Conservation (phyloP, 2,797 vertebrate species). For the Amazonetta brasiliensis region DNA sequence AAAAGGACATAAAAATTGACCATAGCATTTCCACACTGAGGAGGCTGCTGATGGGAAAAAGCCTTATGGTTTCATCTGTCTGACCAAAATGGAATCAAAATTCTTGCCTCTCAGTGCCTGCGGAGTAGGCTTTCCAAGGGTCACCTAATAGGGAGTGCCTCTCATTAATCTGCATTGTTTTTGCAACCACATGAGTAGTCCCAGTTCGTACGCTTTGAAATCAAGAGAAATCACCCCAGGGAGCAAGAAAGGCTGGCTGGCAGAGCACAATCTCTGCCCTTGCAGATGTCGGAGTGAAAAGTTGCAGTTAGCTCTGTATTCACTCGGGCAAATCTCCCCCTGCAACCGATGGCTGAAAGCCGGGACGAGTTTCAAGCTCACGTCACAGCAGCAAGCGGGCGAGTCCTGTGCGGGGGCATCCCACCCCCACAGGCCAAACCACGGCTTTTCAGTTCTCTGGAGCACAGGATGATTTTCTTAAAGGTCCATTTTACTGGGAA, state of each 20-base stretch:
- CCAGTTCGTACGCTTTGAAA: not conserved
- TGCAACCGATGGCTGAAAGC: not conserved
- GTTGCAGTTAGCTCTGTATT: not conserved
- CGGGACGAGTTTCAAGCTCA: not conserved
- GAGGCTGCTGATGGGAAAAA: not conserved
- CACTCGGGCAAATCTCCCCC: not conserved
- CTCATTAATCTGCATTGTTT: slow-evolving; percentile 33
- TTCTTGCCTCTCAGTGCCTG: not conserved
- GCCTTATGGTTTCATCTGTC: not conserved
- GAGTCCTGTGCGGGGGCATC: not conserved
- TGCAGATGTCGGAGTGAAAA: not conserved
- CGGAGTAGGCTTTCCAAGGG: slow-evolving; percentile 12
- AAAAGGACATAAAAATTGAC: not conserved
- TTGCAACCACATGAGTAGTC: slow-evolving; percentile 8
- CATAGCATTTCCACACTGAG: not conserved
- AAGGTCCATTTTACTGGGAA: not conserved
- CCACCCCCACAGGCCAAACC: not conserved
- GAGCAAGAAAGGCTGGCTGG: not conserved
- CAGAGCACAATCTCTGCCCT: not conserved
- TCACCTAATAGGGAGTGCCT: slow-evolving; percentile 15
- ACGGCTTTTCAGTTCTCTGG: not conserved
- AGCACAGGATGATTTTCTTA: not conserved
- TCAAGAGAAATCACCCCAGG: not conserved
- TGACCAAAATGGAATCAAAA: not conserved
- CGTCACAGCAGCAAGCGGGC: not conserved